Base-by-base conservation (phyloP, 2,113 vertebrate genomes). In the Eurystomus gularis region DNA sequence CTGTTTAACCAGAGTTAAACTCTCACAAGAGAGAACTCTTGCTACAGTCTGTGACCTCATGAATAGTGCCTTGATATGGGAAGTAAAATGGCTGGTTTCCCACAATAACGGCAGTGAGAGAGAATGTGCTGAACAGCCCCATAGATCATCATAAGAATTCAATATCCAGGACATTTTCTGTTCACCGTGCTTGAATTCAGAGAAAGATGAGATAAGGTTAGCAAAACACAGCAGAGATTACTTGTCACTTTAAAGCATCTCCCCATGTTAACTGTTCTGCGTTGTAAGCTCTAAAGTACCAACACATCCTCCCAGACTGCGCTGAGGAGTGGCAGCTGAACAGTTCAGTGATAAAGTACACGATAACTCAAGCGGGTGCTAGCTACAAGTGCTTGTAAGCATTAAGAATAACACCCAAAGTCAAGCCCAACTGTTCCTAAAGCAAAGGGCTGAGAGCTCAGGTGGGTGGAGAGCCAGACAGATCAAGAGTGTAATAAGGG, bases 151-250 rank as follows among this genome's bases (percentile, higher is more conserved):
- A 87, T 95, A 93, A 97, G 80, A 88, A 93, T 94, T 94, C 94
- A 93, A 91, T 97, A 94, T 87, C 77, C 89, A 89, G 62, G 92
- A 88, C 70, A 62, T 87, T 81, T 70, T 40, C 87, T 90, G 70
- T 88, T 92, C 90, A 64, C 77, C 77, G 65, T 80, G 61, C 71
- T 81, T 83, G 81, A 93, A 95, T 83, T 66, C 57, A 90, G 79
- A 86, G 73, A 55, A 94, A 88, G 93, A 90, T 0, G 15, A 97
- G 84, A 96, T 82, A 96, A 86, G 51, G 89, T 88, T 95, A 95
- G 95, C 70, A 96, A 97, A 98, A 96, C 93, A 90, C 81, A 92
- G 83, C 72, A 91, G 61, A 79, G 86, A 97, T 95, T 96, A 84
- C 70, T 75, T 92, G 95, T 92, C 96, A 96, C 90, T 96, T 94